Conservation (phyloP, 2,797 vertebrate genomes). For the Propithecus deckenii region DNA sequence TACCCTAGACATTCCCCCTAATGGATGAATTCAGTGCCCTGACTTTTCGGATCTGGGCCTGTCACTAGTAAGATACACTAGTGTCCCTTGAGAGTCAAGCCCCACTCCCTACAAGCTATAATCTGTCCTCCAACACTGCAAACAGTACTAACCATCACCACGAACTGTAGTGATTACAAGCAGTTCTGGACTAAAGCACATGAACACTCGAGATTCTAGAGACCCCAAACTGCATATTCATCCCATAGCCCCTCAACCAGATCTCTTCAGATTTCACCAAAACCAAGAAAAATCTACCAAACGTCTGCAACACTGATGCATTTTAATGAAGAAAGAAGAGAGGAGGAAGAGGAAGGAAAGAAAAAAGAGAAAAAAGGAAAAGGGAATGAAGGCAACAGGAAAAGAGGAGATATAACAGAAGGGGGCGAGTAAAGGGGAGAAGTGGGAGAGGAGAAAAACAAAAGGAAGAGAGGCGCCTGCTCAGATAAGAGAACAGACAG, state of each 20-base stretch:
- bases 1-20: neutral
- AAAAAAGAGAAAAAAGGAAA: neutral
- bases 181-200: neutral
- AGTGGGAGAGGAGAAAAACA: neutral
- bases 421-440: neutral
- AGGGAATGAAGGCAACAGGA: neutral
- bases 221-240: neutral
- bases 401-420: neutral
- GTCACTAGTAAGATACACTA: neutral
- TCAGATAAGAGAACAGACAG: neutral
- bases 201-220: neutral
- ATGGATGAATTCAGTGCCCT: neutral
- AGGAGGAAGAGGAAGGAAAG: neutral
- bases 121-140: neutral
- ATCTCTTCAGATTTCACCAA: neutral
- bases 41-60: neutral
- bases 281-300: neutral
- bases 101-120: neutral
- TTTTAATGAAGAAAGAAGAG: neutral
- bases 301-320: neutral
- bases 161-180: neutral
- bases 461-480: neutral
- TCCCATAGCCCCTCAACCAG: neutral
- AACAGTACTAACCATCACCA: neutral
- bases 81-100: neutral